phyloP scores from a whole-genome alignment of 2,888 invertebrate genomes.

The Metacarcinus magister region DNA sequence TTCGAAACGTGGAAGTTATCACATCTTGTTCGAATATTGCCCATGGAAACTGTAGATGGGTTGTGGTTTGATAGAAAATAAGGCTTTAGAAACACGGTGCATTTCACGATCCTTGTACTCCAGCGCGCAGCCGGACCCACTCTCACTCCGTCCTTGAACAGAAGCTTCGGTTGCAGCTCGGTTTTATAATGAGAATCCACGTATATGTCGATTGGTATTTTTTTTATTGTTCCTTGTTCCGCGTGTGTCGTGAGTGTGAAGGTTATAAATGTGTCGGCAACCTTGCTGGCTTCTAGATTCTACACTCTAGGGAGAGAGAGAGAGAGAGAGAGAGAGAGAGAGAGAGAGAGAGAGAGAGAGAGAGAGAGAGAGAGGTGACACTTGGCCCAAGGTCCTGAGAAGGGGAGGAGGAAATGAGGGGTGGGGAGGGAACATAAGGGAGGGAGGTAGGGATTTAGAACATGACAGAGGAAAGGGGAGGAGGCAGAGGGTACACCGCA shows the following conservation, averaged over 20 bases:
- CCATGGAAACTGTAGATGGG: conserved; percentile 32
- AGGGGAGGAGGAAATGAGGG: conserved; percentile 45
- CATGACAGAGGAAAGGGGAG: not conserved
- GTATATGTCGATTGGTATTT: conserved; percentile 1
- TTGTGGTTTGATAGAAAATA: not conserved
- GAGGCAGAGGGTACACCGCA: not conserved
- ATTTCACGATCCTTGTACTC: not conserved
- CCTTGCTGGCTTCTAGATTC: too few relatives aligned
- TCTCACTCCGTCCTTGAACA: not conserved
- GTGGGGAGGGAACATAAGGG: not conserved
- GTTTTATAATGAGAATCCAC: conserved; percentile 49
- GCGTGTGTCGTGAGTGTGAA: not conserved
- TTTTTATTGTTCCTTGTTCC: not conserved
- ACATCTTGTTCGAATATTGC: conserved; percentile 22
- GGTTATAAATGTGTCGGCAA: too few relatives aligned
- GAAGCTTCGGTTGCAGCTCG: conserved; percentile 44
- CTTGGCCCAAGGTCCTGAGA: conserved; percentile 44
- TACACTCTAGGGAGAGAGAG: not conserved
- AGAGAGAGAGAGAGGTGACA: conserved; percentile 48
- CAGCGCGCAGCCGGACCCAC: not conserved
- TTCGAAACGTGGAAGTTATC: not conserved
- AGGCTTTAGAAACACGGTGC: not conserved
- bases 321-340: conserved; percentile 13
- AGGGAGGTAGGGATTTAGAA: not conserved
- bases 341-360: conserved; percentile 18